phyloP scores from a whole-genome alignment of 1,140 invertebrate species.

The Wiebesia pumilae region DNA sequence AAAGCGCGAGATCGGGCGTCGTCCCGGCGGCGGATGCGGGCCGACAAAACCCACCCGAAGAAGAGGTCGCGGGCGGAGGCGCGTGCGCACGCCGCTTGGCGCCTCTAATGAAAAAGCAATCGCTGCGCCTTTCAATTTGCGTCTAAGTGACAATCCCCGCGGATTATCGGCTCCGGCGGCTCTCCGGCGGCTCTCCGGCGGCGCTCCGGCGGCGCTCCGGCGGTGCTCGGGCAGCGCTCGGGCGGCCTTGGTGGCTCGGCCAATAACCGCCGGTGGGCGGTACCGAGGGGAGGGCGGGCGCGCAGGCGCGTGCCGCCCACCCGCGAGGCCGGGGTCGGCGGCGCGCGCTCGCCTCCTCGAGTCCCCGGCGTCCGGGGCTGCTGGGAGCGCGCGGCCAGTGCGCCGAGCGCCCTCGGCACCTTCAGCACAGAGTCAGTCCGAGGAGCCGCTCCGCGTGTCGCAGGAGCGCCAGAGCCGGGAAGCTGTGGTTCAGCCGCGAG shows the following conservation, averaged over 20 bases:
- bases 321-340: constrained; percentile 56
- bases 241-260: constrained; percentile 17
- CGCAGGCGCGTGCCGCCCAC: constrained; percentile 48
- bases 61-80: too few relatives aligned
- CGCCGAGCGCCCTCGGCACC: constrained; percentile 22
- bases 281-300: constrained; percentile 16
- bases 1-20: neutral
- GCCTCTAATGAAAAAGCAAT: constrained; percentile 55
- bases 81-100: neutral
- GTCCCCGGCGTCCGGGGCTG: constrained; percentile 40
- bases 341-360: neutral
- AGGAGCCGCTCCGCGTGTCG: constrained; percentile 57
- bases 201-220: constrained; percentile 9
- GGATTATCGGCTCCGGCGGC: constrained; percentile 56
- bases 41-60: too few relatives aligned
- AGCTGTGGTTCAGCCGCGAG: constrained; percentile 74
- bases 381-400: constrained; percentile 40
- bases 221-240: constrained; percentile 52
- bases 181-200: constrained; percentile 44
- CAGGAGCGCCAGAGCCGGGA: constrained; percentile 64
- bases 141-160: constrained; percentile 57
- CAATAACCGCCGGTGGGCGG: constrained; percentile 10
- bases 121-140: constrained; percentile 57
- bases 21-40: neutral
- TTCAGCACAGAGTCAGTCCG: neutral